phyloP scores from a whole-genome alignment of 2,888 invertebrate species.

The Rhaphigaster nebulosa region DNA sequence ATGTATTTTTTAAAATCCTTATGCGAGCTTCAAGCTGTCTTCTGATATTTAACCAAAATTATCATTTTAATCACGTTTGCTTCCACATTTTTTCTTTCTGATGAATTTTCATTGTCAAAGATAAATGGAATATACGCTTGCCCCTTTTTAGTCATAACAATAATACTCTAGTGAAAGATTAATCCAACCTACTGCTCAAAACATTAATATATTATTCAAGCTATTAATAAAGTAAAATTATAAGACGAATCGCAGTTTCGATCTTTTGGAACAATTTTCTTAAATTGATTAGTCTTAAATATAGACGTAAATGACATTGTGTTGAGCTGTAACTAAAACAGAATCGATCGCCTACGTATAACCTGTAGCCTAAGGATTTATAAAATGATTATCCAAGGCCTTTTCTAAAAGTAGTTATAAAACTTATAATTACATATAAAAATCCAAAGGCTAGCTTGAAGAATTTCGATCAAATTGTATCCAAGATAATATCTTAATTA shows the following conservation, averaged over 20 bases:
- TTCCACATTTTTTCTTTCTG: too few relatives aligned
- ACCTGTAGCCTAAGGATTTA: neutral
- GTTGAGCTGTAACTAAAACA: neutral
- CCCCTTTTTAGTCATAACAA: neutral
- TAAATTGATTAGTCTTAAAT: slow-evolving; percentile 7
- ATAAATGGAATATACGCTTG: neutral
- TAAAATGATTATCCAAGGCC: neutral
- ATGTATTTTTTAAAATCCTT: too few relatives aligned
- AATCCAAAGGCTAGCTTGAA: neutral
- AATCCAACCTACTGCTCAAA: too few relatives aligned
- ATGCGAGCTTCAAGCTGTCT: too few relatives aligned
- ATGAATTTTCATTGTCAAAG: neutral
- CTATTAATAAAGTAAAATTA: neutral
- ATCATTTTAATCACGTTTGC: too few relatives aligned
- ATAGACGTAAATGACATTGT: neutral
- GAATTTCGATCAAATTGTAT: neutral
- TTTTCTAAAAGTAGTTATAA: neutral
- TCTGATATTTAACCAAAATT: too few relatives aligned
- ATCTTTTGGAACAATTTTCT: neutral
- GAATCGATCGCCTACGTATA: neutral
- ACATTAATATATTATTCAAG: too few relatives aligned
- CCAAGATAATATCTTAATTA: slow-evolving; percentile 1
- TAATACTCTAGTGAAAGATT: too few relatives aligned
- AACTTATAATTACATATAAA: neutral
- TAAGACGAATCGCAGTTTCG: neutral